Base-by-base conservation (phyloP, 2,113 vertebrate genomes). In the Scomber scombrus region DNA sequence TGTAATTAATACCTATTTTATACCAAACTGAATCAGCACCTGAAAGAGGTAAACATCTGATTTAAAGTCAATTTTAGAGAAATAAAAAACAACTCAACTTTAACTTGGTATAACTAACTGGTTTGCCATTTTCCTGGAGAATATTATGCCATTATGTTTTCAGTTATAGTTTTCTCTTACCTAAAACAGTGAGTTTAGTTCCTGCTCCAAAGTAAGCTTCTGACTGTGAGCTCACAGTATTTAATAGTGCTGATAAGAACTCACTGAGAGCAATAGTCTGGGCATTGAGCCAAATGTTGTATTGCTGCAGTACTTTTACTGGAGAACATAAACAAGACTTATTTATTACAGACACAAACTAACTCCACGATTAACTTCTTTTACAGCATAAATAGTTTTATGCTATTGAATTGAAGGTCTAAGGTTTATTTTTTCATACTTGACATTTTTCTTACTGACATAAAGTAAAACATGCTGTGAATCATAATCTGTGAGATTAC, bases 171-270 rank as follows among this genome's bases (percentile, higher is more conserved):
- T 16, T 43, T 71, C 3, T 56, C 88, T 86, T 89, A 92, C 87
- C 92, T 76, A 85, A 79, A n/a, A 90, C 84, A 3, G 80, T 69
- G 40, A 90, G 87, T 85, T 86, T 89, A 31, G 88, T 91, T 70
- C 89, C 91, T 21, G 73, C 69, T 51, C 85, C 89, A 72, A 90
- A 90, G 69, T 68, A 67, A 87, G 84, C 84, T 31, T 90, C 64
- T 1, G 26, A 29, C 75, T 78, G 71, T 5, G 0, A 29, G 7
- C 29, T 80, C 81, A 82, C 88, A 90, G 74, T 34, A 18, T 5
- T 57, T 70, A 18, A 68, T 19, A 11, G 72, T 62, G 58, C 13
- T 83, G 66, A 74, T 75, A 71, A 66, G 40, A 90, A 87, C 56
- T 58, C 5, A 3, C 40, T 71, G 23, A 54, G 21, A 52, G 6